Percentiles rank a stretch among this genome's conserved stretches.
phyloP scores from a whole-genome alignment of 2,888 invertebrate species.

The Apodemia hepburni region DNA sequence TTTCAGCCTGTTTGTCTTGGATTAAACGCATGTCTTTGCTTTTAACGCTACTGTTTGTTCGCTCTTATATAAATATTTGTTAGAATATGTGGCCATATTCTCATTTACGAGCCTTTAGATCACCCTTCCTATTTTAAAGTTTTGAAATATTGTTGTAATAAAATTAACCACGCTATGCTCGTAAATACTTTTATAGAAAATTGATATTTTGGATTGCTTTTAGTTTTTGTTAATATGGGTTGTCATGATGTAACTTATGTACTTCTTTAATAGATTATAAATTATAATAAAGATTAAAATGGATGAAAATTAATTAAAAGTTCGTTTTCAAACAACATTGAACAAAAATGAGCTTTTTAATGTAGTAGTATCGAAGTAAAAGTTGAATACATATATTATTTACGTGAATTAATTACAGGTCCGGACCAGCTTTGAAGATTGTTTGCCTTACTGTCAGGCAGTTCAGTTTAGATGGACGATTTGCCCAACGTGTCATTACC shows the following conservation, averaged over 20 bases:
- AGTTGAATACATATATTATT: too few relatives aligned
- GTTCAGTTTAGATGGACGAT: too few relatives aligned
- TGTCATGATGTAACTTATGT: slow-evolving; percentile 48
- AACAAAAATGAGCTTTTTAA: too few relatives aligned
- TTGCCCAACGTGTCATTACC: too few relatives aligned
- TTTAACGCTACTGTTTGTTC: slow-evolving; percentile 73
- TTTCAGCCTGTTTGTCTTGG: slow-evolving; percentile 72
- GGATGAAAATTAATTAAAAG: too few relatives aligned
- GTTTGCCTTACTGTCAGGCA: too few relatives aligned
- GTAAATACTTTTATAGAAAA: slow-evolving; percentile 56
- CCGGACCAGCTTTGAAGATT: too few relatives aligned
- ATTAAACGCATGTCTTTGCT: slow-evolving; percentile 75
- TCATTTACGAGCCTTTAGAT: slow-evolving; percentile 67
- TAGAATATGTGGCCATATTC: slow-evolving; percentile 60
- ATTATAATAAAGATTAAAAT: too few relatives aligned
- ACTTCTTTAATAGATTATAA: slow-evolving; percentile 44
- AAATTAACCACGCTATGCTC: slow-evolving; percentile 53
- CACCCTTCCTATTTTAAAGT: slow-evolving; percentile 66
- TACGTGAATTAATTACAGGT: too few relatives aligned
- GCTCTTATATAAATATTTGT: slow-evolving; percentile 70
- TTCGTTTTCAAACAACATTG: too few relatives aligned
- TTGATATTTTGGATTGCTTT: slow-evolving; percentile 47
- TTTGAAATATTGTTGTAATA: slow-evolving; percentile 64
- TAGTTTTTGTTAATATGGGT: slow-evolving; percentile 39
- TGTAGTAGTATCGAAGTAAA: too few relatives aligned